Percentiles rank a stretch among this genome's conserved stretches.
These are phyloP conservation scores for Branchinecta sandiegonensis DNA, from an alignment of 2,888 invertebrate genomes.

Conservation along the genomic window DNA sequence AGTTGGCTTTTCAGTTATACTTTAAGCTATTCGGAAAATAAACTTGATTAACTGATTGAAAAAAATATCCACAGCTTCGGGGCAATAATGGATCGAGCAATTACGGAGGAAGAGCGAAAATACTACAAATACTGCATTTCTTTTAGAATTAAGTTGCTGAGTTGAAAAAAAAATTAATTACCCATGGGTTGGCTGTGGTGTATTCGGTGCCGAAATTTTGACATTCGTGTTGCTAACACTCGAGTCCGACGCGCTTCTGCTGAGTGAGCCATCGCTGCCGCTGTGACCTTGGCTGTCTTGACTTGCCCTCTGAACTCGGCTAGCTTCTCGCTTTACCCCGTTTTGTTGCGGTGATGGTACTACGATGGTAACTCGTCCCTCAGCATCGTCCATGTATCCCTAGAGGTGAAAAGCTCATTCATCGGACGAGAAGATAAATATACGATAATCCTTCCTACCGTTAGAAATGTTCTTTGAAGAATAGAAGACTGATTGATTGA, in stretches of 20 bases:
- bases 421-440: no score
- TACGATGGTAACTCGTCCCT: conserved; percentile 34
- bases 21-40: no score
- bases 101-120: conserved; percentile 10
- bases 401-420: conserved; percentile 25
- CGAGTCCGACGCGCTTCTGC: conserved; percentile 79
- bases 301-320: conserved; percentile 19
- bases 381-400: conserved; percentile 62
- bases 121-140: neutral
- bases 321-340: neutral
- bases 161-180: conserved; percentile 32
- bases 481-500: no score
- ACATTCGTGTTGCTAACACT: conserved; percentile 53
- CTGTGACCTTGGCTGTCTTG: conserved; percentile 26
- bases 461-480: no score
- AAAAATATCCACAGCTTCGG: no score
- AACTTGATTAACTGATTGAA: no score
- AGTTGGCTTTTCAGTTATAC: no score
- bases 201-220: conserved; percentile 47
- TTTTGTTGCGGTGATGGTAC: neutral
- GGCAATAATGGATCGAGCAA: conserved; percentile 17
- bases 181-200: conserved; percentile 51
- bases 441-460: no score
- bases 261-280: conserved; percentile 55
- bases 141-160: neutral